Evolutionary conservation across 2,797 vertebrate genomes (phyloP), one percentile per base, ranked within the genome.

Genomic region (Sebastolobus alascanus): DNA sequence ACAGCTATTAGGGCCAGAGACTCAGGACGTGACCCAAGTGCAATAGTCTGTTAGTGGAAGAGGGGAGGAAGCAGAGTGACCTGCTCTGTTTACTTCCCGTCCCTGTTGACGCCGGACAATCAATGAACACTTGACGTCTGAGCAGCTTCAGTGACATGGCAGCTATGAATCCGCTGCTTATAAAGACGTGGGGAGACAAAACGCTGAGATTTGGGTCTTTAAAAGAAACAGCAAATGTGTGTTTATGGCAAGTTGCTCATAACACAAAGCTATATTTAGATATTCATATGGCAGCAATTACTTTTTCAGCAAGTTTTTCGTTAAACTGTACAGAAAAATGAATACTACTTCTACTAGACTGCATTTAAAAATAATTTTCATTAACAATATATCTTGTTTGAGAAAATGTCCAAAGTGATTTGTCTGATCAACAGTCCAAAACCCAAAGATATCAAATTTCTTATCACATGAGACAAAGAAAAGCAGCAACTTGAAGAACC

Each of bases 21-120:
- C 43, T 18, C 85, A 67, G 84, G 90, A 87, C 65, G 38, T 84
- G 77, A 84, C 82, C 79, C 73, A 1, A 40, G 73, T 27, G 0
- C 65, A 73, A n/a, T 1, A 7, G 27, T 35, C 73, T 29, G 75
- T 67, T 4, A 37, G 63, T 16, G 66, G 73, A 38, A 12, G 67
- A 25, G 20, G 16, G 20, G 55, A 78, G 83, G 84, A 78, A 59
- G 55, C 70, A 0, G 55, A 61, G 29, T 14, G 40, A 64, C 67
- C 70, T 1, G 70, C 38, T 73, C 71, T 50, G 68, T 68, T 82
- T 50, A 77, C 64, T 85, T 92, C 87, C 87, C 82, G 69, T 37
- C 38, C 22, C 35, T 43, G 78, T 31, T 29, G 75, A 72, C 37
- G 3, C 38, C 9, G 33, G 54, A 70, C 50, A 12, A 33, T 16